phyloP scores from a whole-genome alignment of 2,113 vertebrate species.

The Etheostoma cragini region DNA sequence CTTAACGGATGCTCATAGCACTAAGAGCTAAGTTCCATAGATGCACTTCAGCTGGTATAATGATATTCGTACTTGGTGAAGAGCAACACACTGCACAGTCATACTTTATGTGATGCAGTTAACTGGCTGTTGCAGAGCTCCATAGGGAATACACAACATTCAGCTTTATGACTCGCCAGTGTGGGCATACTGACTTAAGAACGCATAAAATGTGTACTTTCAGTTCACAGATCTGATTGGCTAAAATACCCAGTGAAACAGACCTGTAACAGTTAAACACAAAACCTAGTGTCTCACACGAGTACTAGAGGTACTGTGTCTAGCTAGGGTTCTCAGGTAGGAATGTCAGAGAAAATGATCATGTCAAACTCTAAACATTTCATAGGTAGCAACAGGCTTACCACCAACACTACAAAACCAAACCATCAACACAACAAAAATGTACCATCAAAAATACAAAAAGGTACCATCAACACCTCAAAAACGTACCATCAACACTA shows the following conservation, averaged over 20 bases:
- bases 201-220: constrained; percentile 25
- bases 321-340: neutral
- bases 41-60: constrained; percentile 60
- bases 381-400: neutral
- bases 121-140: constrained; percentile 36
- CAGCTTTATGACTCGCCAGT: constrained; percentile 29
- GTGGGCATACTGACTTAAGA: neutral
- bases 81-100: constrained; percentile 42
- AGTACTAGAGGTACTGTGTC: neutral
- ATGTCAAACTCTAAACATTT: neutral
- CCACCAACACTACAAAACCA: neutral
- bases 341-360: no score
- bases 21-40: constrained; percentile 43
- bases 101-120: constrained; percentile 48
- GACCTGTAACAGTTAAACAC: neutral
- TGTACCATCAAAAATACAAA: no score
- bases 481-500: no score
- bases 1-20: constrained; percentile 55
- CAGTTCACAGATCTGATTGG: neutral
- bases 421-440: no score
- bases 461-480: no score
- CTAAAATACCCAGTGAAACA: constrained; percentile 11
- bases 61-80: constrained; percentile 55
- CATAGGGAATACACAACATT: constrained; percentile 18
- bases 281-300: neutral